Evolutionary conservation across 37 sponge, comb jelly and placozoan species (phyloP).

Genomic region (Eunapius fragilis): DNA sequence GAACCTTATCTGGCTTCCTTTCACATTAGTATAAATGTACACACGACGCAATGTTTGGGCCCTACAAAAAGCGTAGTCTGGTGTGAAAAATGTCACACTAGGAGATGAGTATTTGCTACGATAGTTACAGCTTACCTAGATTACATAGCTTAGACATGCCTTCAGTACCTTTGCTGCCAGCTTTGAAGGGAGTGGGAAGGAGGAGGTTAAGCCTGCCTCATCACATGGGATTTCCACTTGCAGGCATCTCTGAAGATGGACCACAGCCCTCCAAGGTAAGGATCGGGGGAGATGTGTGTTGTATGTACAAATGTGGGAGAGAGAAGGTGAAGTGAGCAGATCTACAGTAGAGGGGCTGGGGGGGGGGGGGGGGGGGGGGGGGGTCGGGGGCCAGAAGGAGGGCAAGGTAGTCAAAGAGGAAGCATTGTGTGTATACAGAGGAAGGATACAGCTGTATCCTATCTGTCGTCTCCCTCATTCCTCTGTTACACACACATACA

Average conservation of each 20-base stretch:
- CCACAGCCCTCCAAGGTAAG: neutral
- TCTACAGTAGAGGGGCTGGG: too few relatives aligned
- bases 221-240: conserved; percentile 3
- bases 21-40: neutral
- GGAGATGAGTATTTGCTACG: neutral
- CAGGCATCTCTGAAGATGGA: conserved; percentile 56
- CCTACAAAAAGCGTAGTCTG: neutral
- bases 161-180: neutral
- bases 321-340: neutral
- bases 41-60: neutral
- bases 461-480: neutral
- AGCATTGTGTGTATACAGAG: too few relatives aligned
- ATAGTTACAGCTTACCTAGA: neutral
- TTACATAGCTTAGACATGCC: neutral
- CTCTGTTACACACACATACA: too few relatives aligned
- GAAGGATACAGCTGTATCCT: too few relatives aligned
- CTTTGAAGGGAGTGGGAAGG: neutral
- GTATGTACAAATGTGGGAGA: neutral
- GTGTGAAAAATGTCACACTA: neutral
- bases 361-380: too few relatives aligned
- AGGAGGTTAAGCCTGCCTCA: neutral
- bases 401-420: too few relatives aligned
- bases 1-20: neutral
- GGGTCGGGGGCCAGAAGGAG: too few relatives aligned
- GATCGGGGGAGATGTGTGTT: neutral